A percentile compares a stretch with the other conserved stretches of the same genome.
Evolutionary conservation across 2,888 invertebrate genomes (phyloP).

Genomic region (Macrophya alboannulata): DNA sequence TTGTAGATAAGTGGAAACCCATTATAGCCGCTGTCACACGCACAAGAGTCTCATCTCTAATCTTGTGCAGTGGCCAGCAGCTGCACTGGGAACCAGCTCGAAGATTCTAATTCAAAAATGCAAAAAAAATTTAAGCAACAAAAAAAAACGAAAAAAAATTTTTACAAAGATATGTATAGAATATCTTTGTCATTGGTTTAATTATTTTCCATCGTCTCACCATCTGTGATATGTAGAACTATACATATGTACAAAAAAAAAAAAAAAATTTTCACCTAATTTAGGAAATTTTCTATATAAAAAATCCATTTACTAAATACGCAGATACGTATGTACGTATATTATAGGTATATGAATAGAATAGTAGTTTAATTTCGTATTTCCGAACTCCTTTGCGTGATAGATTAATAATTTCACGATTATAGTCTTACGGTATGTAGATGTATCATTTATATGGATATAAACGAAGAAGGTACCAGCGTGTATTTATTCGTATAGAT

Average conservation of each 20-base stretch:
- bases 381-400: background rate
- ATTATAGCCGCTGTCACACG: slow-evolving; percentile 99
- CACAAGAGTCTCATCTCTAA: slow-evolving; percentile 97
- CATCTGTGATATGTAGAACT: no score
- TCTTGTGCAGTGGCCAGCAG: slow-evolving; percentile 99
- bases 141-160: background rate
- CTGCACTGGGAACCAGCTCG: slow-evolving; percentile 91
- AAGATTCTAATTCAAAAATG: background rate
- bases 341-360: background rate
- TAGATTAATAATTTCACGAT: slow-evolving; percentile 35
- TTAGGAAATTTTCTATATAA: no score
- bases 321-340: background rate
- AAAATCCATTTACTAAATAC: no score
- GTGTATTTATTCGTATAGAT: background rate
- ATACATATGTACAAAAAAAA: no score
- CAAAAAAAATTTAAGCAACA: background rate
- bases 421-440: background rate
- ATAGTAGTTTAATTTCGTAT: background rate
- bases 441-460: background rate
- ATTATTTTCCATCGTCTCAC: no score
- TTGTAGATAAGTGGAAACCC: slow-evolving; percentile 78
- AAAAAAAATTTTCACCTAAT: no score
- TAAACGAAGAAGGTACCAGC: background rate
- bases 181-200: no score
- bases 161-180: no score